Percentiles rank a stretch among this genome's conserved stretches.
Evolutionary conservation across 2,797 vertebrate species (phyloP).

Genomic region (Anabas testudineus): DNA sequence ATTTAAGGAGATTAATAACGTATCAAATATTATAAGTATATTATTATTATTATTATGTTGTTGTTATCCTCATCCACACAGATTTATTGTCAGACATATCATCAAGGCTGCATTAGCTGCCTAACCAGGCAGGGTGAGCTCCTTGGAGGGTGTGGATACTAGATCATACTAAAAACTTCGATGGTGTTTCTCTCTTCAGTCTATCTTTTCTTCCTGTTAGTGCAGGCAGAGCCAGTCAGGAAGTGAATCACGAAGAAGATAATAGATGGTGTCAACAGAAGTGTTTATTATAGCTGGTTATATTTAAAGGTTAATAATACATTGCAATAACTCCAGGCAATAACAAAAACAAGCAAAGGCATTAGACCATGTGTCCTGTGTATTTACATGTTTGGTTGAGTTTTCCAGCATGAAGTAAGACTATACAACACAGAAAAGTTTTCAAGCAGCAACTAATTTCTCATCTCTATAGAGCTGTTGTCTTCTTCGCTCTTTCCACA

Average conservation of each 20-base stretch:
- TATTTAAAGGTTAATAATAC: background rate
- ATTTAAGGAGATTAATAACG: too few species aligned
- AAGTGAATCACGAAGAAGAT: background rate
- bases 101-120: too few species aligned
- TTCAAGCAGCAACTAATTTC: background rate
- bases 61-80: too few species aligned
- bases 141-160: too few species aligned
- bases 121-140: too few species aligned
- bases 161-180: background rate
- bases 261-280: background rate
- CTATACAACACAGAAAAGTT: slow-evolving; percentile 1
- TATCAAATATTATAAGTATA: too few species aligned
- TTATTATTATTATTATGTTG: too few species aligned
- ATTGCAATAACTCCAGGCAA: background rate
- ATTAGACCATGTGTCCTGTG: background rate
- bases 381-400: background rate
- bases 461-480: background rate
- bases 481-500: slow-evolving; percentile 69
- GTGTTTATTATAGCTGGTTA: slow-evolving; percentile 23
- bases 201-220: too few species aligned
- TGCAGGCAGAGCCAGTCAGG: background rate
- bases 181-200: too few species aligned
- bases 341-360: background rate
- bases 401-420: slow-evolving; percentile 4
- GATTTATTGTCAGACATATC: too few species aligned